Conservation (phyloP, 2,113 vertebrate species). For the Megaceryle torquata region DNA sequence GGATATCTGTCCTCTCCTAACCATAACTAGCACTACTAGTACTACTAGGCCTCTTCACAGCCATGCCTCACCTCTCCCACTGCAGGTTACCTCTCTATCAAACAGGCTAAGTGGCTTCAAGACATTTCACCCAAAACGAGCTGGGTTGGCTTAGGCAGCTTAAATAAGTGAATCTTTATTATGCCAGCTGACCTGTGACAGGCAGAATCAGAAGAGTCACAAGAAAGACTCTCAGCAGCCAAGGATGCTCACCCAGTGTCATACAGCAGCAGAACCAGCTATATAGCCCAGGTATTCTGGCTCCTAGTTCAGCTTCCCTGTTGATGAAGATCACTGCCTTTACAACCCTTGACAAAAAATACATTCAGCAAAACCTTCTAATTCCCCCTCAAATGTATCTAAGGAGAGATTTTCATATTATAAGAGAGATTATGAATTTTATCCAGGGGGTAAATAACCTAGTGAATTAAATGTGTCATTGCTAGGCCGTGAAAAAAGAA, state of each 20-base stretch:
- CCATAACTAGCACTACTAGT: background rate
- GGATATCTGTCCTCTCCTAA: background rate
- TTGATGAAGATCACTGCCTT: background rate
- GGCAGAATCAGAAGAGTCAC: background rate
- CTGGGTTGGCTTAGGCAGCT: background rate
- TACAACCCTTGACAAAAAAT: background rate
- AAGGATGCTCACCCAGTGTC: background rate
- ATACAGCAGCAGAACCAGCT: background rate
- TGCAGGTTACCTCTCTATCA: background rate
- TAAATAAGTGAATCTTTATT: background rate
- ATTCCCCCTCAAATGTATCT: background rate
- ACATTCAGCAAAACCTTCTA: conserved; percentile 24
- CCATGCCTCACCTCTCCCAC: background rate
- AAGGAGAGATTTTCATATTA: conserved; percentile 54
- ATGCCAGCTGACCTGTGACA: background rate
- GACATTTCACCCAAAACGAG: background rate
- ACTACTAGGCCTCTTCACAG: background rate
- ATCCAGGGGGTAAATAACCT: conserved; percentile 69
- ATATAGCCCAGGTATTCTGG: background rate
- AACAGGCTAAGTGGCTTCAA: background rate
- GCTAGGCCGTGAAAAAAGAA: conserved; percentile 70
- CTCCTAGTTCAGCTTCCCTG: background rate
- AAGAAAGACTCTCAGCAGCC: background rate
- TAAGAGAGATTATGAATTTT: conserved; percentile 56
- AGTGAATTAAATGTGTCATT: conserved; percentile 71